Percentiles rank a stretch among this genome's conserved stretches.
Conservation (phyloP, 2,113 vertebrate species). For the Anguilla rostrata region DNA sequence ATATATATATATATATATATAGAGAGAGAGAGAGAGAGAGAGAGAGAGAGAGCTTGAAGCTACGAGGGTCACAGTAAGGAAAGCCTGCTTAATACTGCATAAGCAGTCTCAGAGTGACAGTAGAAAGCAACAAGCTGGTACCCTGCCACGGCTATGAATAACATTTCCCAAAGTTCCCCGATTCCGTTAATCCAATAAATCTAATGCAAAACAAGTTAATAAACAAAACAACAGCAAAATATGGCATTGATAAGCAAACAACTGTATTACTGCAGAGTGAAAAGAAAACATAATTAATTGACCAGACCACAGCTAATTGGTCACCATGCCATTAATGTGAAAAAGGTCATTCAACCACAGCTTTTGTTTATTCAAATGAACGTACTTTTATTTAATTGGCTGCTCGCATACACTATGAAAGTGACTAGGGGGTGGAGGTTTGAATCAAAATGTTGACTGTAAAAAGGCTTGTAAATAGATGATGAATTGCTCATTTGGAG, state of each 20-base stretch:
- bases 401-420: background rate
- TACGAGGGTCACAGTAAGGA: no score
- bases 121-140: background rate
- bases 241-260: background rate
- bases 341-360: background rate
- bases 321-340: background rate
- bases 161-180: no score
- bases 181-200: no score
- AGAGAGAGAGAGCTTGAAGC: no score
- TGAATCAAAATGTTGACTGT: background rate
- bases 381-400: background rate
- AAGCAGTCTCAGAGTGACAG: no score
- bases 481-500: background rate
- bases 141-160: background rate
- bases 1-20: no score
- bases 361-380: background rate
- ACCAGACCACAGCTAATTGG: background rate
- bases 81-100: no score
- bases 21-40: no score
- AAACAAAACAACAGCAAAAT: background rate
- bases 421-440: background rate
- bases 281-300: background rate
- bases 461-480: background rate
- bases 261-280: background rate
- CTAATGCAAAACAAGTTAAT: no score